Evolutionary conservation across 2,888 invertebrate species (phyloP).

Genomic region (Lamproptera curius): DNA sequence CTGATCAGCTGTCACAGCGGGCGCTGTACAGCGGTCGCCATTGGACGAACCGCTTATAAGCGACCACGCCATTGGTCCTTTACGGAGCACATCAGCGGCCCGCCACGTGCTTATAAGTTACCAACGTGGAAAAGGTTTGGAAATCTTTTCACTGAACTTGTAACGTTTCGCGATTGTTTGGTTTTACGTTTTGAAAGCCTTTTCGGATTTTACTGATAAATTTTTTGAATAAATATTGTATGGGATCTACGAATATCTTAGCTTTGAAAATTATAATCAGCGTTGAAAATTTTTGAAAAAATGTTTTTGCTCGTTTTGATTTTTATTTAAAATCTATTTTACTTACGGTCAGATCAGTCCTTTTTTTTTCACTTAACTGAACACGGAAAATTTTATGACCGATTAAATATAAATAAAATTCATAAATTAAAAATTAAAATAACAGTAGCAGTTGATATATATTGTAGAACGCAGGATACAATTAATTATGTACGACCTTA

Average conservation of each 20-base stretch:
- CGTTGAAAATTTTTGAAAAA: too few species aligned
- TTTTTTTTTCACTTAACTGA: not conserved
- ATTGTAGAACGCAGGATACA: too few species aligned
- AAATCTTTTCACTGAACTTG: slow-evolving; percentile 51
- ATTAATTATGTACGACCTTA: too few species aligned
- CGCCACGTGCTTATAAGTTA: slow-evolving; percentile 75
- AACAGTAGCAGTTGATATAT: too few species aligned
- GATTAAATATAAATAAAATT: not conserved
- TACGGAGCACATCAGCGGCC: slow-evolving; percentile 67
- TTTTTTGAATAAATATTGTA: too few species aligned
- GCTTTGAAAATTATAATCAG: too few species aligned
- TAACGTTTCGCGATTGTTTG: too few species aligned
- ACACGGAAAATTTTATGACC: slow-evolving; percentile 1
- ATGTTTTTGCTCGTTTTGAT: too few species aligned
- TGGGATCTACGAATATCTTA: too few species aligned
- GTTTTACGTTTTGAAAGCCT: too few species aligned
- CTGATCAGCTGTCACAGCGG: slow-evolving; percentile 67
- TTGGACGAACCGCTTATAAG: slow-evolving; percentile 65
- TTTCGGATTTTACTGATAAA: too few species aligned
- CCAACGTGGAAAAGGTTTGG: slow-evolving; percentile 24
- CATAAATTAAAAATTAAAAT: too few species aligned
- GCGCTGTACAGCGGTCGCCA: slow-evolving; percentile 63
- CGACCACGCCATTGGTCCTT: slow-evolving; percentile 44
- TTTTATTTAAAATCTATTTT: slow-evolving; percentile 9
- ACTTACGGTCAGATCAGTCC: slow-evolving; percentile 17